Base-by-base conservation (phyloP, 2,113 vertebrate species). In the Aphyosemion australe region DNA sequence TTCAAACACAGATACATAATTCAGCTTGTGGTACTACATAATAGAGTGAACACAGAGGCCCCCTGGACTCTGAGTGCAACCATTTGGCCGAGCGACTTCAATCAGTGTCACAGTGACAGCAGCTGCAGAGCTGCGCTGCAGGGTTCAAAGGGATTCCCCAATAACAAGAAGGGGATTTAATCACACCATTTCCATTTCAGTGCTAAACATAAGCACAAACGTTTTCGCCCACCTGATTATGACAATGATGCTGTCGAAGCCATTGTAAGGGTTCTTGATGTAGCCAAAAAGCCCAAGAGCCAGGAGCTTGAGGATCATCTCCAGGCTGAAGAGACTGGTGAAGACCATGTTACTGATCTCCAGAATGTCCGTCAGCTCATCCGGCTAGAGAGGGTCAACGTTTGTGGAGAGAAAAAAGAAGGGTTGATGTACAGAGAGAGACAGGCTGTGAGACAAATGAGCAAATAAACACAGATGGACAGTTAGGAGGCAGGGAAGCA, bases 331-430 rank as follows among this genome's bases (percentile, higher is more conserved):
- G 93, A 99, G 93, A 85, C 97, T 99, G 19, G 97, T 98, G 92
- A 99, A 99, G 76, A 99, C 97, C 2, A 98, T 94, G 89, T 99
- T 99, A 80, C 96, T 98, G 92, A 99, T 97, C 94, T 99, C 97
- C 91, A 99, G 70, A 64, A 95, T 92, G 0, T 95, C 96, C 60
- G 97, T 99, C 89, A 99, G 77, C 89, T 97, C 97, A 0, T 97
- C 95, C 0, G 97, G 97, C 97, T 99, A 69, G 64, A 46, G 49
- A 65, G 48, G 18, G 3, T 42, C 51, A 15, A 18, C n/a, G 57
- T 62, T 70, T 51, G 65, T 26, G 55, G 60, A 62, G 54, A 69
- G 56, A 57, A 10, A 37, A 54, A 60, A 69, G 8, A 12, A 48
- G 8, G n/a, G 64, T 53, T 66, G 77, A 81, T 74, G 72, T 4